phyloP scores from a whole-genome alignment of 2,113 vertebrate species.

The Prinia subflava region DNA sequence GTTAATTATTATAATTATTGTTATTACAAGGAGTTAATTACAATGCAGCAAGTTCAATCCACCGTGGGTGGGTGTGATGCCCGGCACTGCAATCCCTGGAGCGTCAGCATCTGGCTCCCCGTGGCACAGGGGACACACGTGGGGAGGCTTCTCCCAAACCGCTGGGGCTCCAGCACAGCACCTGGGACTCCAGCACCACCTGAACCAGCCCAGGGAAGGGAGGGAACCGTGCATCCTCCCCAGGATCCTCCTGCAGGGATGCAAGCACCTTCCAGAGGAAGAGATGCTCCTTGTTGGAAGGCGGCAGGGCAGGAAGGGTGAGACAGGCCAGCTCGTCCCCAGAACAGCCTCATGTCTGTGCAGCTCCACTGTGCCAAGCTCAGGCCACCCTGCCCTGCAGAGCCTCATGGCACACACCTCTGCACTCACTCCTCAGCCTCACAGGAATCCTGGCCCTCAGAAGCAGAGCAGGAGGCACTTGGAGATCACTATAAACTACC shows the following conservation, averaged over 20 bases:
- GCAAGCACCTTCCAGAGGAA: neutral
- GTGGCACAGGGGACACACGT: neutral
- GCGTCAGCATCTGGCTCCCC: neutral
- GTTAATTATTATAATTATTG: constrained; percentile 55
- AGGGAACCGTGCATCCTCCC: neutral
- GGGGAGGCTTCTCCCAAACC: neutral
- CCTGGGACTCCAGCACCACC: neutral
- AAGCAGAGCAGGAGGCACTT: neutral
- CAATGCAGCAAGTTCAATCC: neutral
- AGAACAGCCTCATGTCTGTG: neutral
- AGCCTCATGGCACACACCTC: neutral
- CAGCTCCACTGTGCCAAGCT: neutral
- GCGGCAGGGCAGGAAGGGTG: neutral
- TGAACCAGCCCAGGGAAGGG: neutral
- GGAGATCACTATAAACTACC: neutral
- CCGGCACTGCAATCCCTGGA: neutral
- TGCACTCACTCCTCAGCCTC: neutral
- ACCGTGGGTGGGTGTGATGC: neutral
- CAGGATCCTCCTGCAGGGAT: neutral
- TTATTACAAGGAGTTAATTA: constrained; percentile 43
- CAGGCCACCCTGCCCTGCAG: neutral
- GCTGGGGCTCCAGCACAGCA: neutral
- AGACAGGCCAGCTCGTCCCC: neutral
- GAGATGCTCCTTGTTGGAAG: neutral
- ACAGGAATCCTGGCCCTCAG: neutral